Percentiles rank a stretch among this genome's conserved stretches.
Evolutionary conservation across 92 coral and sea anemone species (phyloP).

Genomic region (Zoanthus sociatus): DNA sequence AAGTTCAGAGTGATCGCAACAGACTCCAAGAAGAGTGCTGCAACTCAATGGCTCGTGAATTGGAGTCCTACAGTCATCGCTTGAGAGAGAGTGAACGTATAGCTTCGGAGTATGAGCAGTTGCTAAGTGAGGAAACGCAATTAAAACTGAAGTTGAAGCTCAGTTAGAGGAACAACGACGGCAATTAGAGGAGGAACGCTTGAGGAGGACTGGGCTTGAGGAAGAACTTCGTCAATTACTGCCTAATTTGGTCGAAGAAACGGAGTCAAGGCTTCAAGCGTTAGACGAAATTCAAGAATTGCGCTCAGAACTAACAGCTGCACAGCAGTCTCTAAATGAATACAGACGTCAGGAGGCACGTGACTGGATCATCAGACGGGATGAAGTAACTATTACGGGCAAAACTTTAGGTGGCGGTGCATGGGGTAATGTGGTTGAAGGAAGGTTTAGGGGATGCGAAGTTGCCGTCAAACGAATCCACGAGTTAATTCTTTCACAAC

Average conservation of each 20-base stretch:
- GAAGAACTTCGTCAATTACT: no score
- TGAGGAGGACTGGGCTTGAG: no score
- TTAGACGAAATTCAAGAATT: slow-evolving; percentile 42
- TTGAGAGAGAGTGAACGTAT: slow-evolving; percentile 59
- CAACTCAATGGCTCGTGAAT: slow-evolving; percentile 31
- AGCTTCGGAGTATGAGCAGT: slow-evolving; percentile 52
- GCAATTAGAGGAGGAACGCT: no score
- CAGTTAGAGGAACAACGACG: slow-evolving; percentile 35
- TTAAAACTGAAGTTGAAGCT: slow-evolving; percentile 63
- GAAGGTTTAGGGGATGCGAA: slow-evolving; percentile 28
- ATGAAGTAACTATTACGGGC: slow-evolving; percentile 36
- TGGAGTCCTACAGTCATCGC: slow-evolving; percentile 37
- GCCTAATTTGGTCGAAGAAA: no score
- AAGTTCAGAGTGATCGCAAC: slow-evolving; percentile 68
- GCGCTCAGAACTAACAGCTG: slow-evolving; percentile 67
- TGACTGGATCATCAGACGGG: slow-evolving; percentile 94
- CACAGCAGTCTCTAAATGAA: slow-evolving; percentile 84
- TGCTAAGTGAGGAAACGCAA: slow-evolving; percentile 63
- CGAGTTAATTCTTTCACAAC: slow-evolving; percentile 93
- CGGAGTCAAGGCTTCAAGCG: no score
- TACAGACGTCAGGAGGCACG: slow-evolving; percentile 92
- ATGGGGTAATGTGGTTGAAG: slow-evolving; percentile 94
- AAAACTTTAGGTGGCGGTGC: slow-evolving; percentile 87
- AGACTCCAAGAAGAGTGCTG: slow-evolving; percentile 52
- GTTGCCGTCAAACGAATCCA: slow-evolving; percentile 31